Percentiles rank a stretch among this genome's conserved stretches.
phyloP scores from a whole-genome alignment of 2,797 vertebrate genomes.

The Enteromius paludinosus region DNA sequence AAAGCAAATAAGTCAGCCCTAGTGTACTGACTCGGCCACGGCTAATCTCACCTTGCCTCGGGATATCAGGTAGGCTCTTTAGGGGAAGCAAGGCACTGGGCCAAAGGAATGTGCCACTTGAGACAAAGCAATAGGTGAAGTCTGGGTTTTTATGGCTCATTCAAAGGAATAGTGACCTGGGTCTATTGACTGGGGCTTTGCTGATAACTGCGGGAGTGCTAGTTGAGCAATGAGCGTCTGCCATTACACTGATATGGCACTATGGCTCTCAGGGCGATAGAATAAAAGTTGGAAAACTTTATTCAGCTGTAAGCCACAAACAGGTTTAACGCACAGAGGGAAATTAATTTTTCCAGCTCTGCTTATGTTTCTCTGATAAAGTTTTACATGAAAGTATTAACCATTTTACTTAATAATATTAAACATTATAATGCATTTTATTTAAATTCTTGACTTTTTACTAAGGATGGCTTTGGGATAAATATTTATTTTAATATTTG shows the following conservation, averaged over 20 bases:
- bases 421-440: neutral
- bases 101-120: constrained; percentile 24
- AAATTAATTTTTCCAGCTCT: neutral
- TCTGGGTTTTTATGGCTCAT: constrained; percentile 40
- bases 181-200: constrained; percentile 38
- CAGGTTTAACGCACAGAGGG: neutral
- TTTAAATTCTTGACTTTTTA: neutral
- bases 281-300: constrained; percentile 21
- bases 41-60: constrained; percentile 26
- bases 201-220: constrained; percentile 26
- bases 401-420: neutral
- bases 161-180: constrained; percentile 27
- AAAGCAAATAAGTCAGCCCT: constrained; percentile 51
- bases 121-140: constrained; percentile 47
- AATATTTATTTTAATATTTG: neutral
- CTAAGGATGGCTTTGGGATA: neutral
- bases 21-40: constrained; percentile 49
- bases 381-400: neutral
- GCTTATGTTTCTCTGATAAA: neutral
- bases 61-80: constrained; percentile 24
- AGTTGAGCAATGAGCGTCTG: constrained; percentile 24
- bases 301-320: neutral
- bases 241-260: constrained; percentile 32
- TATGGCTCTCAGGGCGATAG: neutral
- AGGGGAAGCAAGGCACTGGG: constrained; percentile 20